These are phyloP conservation scores for Harpegnathos saltator DNA, from an alignment of 1,140 invertebrate genomes.

Conservation along the genomic window DNA sequence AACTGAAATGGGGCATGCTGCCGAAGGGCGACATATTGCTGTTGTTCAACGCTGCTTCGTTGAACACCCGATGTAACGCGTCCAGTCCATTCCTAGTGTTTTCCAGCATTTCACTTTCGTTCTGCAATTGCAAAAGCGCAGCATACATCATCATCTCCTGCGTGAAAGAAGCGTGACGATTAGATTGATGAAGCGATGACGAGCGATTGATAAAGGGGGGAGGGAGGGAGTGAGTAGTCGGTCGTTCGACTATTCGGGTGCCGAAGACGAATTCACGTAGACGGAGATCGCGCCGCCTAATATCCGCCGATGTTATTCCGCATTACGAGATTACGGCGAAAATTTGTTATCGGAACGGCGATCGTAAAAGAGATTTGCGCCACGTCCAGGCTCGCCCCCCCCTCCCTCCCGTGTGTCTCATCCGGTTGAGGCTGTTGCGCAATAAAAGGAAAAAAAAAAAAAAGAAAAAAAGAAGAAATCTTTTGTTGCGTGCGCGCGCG, in stretches of 20 bases:
- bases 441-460: slow-evolving; percentile 23
- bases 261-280: no score
- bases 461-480: slow-evolving; percentile 19
- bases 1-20: slow-evolving; percentile 78
- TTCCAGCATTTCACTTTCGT: slow-evolving; percentile 79
- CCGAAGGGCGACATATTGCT: no score
- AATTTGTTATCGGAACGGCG: slow-evolving; percentile 7
- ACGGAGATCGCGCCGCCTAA: background rate
- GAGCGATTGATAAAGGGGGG: no score
- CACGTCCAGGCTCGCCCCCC: no score
- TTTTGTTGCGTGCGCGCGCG: no score
- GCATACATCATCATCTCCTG: background rate
- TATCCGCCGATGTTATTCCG: background rate
- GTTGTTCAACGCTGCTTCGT: slow-evolving; percentile 78
- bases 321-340: background rate
- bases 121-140: slow-evolving; percentile 76
- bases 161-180: no score
- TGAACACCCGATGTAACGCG: slow-evolving; percentile 67
- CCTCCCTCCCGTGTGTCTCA: no score
- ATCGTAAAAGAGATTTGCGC: slow-evolving; percentile 45
- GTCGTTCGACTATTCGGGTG: no score
- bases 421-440: slow-evolving; percentile 33
- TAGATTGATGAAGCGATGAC: no score
- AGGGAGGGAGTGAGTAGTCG: no score
- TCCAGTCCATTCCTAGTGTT: slow-evolving; percentile 83